phyloP scores from a whole-genome alignment of 2,797 vertebrate species.

The Poeciliopsis gracilis region DNA sequence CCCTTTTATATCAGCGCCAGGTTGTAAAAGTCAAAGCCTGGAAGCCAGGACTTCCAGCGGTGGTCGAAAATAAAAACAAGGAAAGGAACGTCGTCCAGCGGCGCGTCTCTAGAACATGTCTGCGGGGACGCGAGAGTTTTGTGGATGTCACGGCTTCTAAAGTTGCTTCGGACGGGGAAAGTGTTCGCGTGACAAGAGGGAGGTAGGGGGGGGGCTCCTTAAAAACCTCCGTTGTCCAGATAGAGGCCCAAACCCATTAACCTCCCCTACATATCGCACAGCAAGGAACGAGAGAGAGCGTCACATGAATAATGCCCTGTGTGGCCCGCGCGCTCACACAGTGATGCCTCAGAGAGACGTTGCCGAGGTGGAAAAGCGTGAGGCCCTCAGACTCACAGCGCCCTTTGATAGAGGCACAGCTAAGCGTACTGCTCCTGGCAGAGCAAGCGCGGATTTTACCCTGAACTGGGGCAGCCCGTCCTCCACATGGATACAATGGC shows the following conservation, averaged over 20 bases:
- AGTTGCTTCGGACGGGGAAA: background rate
- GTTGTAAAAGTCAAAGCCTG: constrained; percentile 57
- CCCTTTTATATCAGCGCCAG: constrained; percentile 70
- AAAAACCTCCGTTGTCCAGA: background rate
- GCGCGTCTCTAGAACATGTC: background rate
- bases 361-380: constrained; percentile 38
- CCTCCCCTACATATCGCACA: background rate
- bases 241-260: background rate
- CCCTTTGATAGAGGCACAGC: constrained; percentile 26
- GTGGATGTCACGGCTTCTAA: background rate
- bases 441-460: constrained; percentile 19
- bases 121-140: background rate
- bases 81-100: constrained; percentile 34
- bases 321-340: constrained; percentile 25
- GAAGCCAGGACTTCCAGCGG: constrained; percentile 63
- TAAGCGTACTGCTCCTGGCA: constrained; percentile 24
- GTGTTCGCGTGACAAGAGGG: constrained; percentile 21
- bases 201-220: background rate
- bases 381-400: constrained; percentile 12
- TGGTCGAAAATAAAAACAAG: constrained; percentile 34
- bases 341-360: constrained; percentile 22
- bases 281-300: constrained; percentile 14
- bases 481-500: constrained; percentile 42
- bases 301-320: constrained; percentile 18
- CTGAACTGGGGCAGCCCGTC: constrained; percentile 52